Evolutionary conservation across 2,888 invertebrate species (phyloP), one percentile per base, ranked within the genome.

Genomic region (Stenichneumon culpator): DNA sequence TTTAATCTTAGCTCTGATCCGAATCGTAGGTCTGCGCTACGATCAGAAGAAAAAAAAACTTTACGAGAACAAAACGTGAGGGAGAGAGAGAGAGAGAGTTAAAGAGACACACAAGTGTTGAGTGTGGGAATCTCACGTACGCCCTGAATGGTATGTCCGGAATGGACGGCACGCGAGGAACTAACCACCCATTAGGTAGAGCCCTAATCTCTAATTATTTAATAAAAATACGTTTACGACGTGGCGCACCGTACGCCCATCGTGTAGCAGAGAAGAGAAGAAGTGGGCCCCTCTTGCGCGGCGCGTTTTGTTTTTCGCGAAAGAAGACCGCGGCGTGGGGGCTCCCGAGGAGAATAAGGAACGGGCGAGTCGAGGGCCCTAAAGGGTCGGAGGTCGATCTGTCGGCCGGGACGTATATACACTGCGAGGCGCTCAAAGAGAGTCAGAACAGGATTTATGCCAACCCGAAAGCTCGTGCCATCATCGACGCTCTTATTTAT

Each of bases 171-270:
- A 93, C 93, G 93, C 92, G 91, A 91, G 91, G 91, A 89, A 90
- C 93, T 91, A 93, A 93, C 93, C 93, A 91, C 86, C 93, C 91
- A 93, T 93, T 93, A 93, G 91, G 89, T 86, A 84, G 89, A 91
- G 89, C 92, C 90, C 92, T 91, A 93, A 93, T 93, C 94, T 93
- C 94, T 94, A 94, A 94, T 94, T 94, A 94, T 94, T 94, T 94
- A 94, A 94, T 94, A 93, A 94, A 93, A 94, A 93, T 93, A 93
- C 93, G 93, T 94, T 94, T 93, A 93, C 93, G 93, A 93, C 93
- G 93, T 93, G 93, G 93, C 93, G 92, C 92, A 92, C 90, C 89
- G 91, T 91, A 92, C 93, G 93, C 92, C 92, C 91, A 90, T 91
- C 89, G 60, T 73, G 88, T 87, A 83, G 82, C 75, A 19, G 19